These are phyloP conservation scores for Oncorhynchus tshawytscha DNA, from an alignment of 2,113 vertebrate genomes.

Conservation along the genomic window DNA sequence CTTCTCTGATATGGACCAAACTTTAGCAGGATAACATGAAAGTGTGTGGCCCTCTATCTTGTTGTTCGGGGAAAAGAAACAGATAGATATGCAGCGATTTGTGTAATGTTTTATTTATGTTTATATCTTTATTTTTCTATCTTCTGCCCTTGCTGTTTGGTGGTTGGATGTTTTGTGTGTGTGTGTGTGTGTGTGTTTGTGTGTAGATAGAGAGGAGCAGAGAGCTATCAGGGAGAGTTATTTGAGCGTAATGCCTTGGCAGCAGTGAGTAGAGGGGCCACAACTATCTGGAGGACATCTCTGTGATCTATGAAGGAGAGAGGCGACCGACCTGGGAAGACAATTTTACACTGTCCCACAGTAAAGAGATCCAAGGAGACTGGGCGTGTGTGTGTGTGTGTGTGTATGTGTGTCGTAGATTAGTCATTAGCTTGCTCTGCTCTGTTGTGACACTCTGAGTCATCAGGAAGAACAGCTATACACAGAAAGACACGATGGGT, in stretches of 20 bases:
- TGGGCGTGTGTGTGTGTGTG: neutral
- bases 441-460: no score
- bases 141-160: no score
- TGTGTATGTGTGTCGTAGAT: neutral
- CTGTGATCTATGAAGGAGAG: constrained; percentile 67
- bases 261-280: constrained; percentile 22
- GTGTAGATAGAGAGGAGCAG: neutral
- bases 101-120: no score
- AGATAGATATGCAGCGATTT: no score
- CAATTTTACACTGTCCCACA: constrained; percentile 58
- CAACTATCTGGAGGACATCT: constrained; percentile 73
- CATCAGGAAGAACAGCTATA: no score
- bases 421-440: no score
- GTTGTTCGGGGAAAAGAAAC: no score
- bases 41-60: no score
- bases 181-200: neutral
- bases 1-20: neutral
- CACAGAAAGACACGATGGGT: no score
- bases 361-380: constrained; percentile 46
- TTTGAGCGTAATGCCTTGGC: constrained; percentile 50
- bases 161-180: no score
- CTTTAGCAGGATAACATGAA: neutral
- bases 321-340: constrained; percentile 54
- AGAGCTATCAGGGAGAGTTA: constrained; percentile 66
- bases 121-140: no score